Evolutionary conservation across 2,888 invertebrate genomes (phyloP), one percentile per base, ranked within the genome.

Genomic region (Xylocampa areola): DNA sequence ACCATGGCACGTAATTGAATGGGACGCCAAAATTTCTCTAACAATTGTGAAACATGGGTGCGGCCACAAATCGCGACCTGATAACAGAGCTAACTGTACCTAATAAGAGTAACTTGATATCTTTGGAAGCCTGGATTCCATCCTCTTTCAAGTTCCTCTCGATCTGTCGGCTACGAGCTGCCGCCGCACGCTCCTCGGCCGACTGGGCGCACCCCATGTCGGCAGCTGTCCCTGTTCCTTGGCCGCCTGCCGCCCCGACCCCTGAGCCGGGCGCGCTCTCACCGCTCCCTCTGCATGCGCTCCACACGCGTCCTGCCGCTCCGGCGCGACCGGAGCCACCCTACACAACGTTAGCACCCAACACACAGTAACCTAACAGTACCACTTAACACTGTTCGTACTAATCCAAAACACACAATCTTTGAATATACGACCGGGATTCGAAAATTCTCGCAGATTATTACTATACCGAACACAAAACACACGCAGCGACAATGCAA

Each of bases 151-250:
- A 95, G 93, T 98, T 98, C 94, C 98, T 98, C 95, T 99, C 99
- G 88, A 99, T 99, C 94, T 97, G 97, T 94, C 98, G 98, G 95
- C 98, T 98, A 92, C 99, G 96, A 94, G 99, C 99, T 94, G 98
- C 96, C 87, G 99, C 99, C 89, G 98, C 98, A 95, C 99, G 96
- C 95, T 99, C 99, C 95, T 99, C 99, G 84, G 99, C 99, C 94
- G 99, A 99, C 97, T 99, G 98, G 94, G 99, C 98, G 96, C 99
- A 99, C 95, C 99, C 99, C 99, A 99, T 99, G 89, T 90, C 93
- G 93, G 94, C 90, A 87, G 93, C 90, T 91, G 92, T 94, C 89
- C 84, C 85, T 87, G 85, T 82, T 85, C 87, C 89, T 91, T 87
- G 87, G 89, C 92, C 90, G 89, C 90, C 90, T 88, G 92, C 90